A percentile compares a stretch with the other conserved stretches of the same genome.
phyloP scores from a whole-genome alignment of 2,888 invertebrate species.

The Callimorpha dominula region DNA sequence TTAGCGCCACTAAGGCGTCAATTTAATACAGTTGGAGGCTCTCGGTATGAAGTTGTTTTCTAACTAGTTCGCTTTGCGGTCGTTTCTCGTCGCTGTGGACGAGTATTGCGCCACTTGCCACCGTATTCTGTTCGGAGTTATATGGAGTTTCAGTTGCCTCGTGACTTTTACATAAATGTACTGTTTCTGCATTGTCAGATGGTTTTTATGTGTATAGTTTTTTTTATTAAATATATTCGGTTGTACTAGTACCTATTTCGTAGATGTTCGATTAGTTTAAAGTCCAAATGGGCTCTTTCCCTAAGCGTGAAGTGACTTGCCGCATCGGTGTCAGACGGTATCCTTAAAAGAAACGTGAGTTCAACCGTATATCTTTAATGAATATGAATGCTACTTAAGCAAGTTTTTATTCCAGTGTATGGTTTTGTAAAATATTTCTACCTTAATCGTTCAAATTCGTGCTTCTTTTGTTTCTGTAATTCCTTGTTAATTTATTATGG shows the following conservation, averaged over 20 bases:
- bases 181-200: background rate
- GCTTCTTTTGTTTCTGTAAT: too few relatives aligned
- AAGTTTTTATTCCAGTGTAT: too few relatives aligned
- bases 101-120: background rate
- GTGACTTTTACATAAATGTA: background rate
- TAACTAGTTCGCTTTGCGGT: constrained; percentile 7
- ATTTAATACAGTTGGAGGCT: background rate
- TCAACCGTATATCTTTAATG: too few relatives aligned
- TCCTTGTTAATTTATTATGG: too few relatives aligned
- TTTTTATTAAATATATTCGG: background rate
- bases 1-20: background rate
- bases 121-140: background rate
- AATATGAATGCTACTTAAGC: too few relatives aligned
- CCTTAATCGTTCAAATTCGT: too few relatives aligned
- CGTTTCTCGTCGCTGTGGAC: background rate
- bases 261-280: too few relatives aligned
- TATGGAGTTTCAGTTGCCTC: background rate
- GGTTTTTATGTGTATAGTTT: background rate
- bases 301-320: too few relatives aligned
- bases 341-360: too few relatives aligned
- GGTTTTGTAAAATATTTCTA: too few relatives aligned
- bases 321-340: too few relatives aligned
- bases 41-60: constrained; percentile 10
- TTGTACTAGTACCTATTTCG: background rate
- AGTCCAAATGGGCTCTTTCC: too few relatives aligned